phyloP scores from a whole-genome alignment of 2,888 invertebrate species.

The Ectemnius lituratus region DNA sequence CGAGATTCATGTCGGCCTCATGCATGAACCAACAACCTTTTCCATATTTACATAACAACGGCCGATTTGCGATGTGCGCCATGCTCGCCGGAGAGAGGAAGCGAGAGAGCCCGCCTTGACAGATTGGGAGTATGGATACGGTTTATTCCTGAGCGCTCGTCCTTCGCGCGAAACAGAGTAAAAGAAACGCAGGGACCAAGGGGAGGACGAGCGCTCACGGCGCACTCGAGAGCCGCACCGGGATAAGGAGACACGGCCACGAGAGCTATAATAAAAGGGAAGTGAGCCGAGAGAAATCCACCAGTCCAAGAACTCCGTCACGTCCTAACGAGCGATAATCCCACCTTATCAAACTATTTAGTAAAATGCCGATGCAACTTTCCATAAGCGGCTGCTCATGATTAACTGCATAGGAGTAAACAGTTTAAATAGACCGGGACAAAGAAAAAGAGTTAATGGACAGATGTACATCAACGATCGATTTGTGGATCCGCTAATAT shows the following conservation, averaged over 20 bases:
- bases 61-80: constrained; percentile 59
- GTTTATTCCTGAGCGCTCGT: constrained; percentile 62
- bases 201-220: constrained; percentile 25
- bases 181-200: constrained; percentile 21
- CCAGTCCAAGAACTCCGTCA: constrained; percentile 9
- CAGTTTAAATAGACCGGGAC: too few species aligned
- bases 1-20: constrained; percentile 73
- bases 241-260: constrained; percentile 4
- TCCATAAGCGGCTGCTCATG: neutral
- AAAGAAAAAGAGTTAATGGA: too few species aligned
- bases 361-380: neutral
- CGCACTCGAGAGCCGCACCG: constrained; percentile 37
- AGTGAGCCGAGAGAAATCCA: neutral
- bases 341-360: too few species aligned
- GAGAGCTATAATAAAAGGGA: constrained; percentile 19
- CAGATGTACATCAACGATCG: too few species aligned
- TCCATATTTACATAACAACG: constrained; percentile 77
- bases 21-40: constrained; percentile 76
- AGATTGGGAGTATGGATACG: constrained; percentile 73
- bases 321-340: too few species aligned
- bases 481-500: constrained; percentile 33
- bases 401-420: too few species aligned
- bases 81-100: constrained; percentile 39
- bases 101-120: constrained; percentile 58
- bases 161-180: constrained; percentile 36